phyloP scores from a whole-genome alignment of 2,888 invertebrate species.

The Trisateles emortualis region DNA sequence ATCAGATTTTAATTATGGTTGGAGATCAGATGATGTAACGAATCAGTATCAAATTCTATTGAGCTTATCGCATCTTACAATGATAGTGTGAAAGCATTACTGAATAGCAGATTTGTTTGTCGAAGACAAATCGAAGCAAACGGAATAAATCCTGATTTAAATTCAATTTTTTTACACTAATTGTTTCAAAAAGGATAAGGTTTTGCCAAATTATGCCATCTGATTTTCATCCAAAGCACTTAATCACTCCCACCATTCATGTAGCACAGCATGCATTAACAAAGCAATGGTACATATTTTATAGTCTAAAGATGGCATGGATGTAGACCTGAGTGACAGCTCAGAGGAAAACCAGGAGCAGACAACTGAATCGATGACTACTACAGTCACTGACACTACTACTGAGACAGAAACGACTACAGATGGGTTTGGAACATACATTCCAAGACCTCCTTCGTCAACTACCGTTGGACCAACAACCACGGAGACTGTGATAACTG shows the following conservation, averaged over 20 bases:
- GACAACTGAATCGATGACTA: neutral
- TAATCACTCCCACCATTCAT: slow-evolving; percentile 1
- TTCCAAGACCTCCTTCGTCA: neutral
- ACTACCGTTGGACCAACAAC: slow-evolving; percentile 3
- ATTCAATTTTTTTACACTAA: no score
- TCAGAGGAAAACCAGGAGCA: neutral
- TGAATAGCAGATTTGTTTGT: no score
- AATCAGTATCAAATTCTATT: no score
- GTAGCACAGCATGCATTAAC: slow-evolving; percentile 8
- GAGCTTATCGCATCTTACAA: no score
- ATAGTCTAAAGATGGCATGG: neutral
- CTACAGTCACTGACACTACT: neutral
- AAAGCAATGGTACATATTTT: neutral
- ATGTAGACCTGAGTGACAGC: neutral
- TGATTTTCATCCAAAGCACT: neutral
- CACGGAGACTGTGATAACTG: slow-evolving; percentile 2
- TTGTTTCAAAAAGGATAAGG: no score
- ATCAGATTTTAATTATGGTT: neutral
- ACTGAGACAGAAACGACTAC: neutral
- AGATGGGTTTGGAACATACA: neutral
- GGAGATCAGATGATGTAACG: neutral
- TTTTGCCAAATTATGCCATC: no score
- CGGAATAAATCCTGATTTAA: no score
- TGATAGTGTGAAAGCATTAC: no score
- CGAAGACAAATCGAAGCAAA: no score